phyloP scores from a whole-genome alignment of 2,113 vertebrate genomes.

The Eurypyga helias region DNA sequence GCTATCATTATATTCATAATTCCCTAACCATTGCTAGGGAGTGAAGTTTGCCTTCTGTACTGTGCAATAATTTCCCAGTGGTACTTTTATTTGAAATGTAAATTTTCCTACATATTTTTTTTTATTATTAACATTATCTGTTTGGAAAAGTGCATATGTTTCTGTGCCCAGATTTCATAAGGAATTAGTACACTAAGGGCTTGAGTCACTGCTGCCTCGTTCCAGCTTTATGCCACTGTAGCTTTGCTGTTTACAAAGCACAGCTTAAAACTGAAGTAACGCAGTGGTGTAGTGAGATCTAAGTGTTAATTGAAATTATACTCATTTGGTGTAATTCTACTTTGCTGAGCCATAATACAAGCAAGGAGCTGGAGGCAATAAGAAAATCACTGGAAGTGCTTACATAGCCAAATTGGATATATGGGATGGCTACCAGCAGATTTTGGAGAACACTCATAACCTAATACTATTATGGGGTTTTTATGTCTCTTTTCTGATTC shows the following conservation, averaged over 20 bases:
- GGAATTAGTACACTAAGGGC: background rate
- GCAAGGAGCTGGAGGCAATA: background rate
- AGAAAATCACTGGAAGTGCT: background rate
- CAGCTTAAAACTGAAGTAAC: background rate
- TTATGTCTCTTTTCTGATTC: slow-evolving; percentile 52
- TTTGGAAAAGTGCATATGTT: background rate
- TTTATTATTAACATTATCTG: background rate
- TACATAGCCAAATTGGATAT: background rate
- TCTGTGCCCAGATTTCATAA: background rate
- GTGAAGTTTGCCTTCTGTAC: background rate
- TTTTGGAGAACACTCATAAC: background rate
- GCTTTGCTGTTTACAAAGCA: background rate
- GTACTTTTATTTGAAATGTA: background rate
- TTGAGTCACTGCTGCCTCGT: background rate
- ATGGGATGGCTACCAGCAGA: background rate
- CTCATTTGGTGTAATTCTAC: slow-evolving; percentile 20
- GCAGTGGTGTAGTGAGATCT: background rate
- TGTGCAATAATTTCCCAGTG: background rate
- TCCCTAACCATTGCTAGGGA: background rate
- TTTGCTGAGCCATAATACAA: background rate
- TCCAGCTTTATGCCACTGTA: background rate
- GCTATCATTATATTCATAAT: background rate
- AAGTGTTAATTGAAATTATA: slow-evolving; percentile 20
- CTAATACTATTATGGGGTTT: background rate
- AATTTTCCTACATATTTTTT: background rate